Conservation (phyloP, 2,888 invertebrate species). For the Drosophila longiperda region DNA sequence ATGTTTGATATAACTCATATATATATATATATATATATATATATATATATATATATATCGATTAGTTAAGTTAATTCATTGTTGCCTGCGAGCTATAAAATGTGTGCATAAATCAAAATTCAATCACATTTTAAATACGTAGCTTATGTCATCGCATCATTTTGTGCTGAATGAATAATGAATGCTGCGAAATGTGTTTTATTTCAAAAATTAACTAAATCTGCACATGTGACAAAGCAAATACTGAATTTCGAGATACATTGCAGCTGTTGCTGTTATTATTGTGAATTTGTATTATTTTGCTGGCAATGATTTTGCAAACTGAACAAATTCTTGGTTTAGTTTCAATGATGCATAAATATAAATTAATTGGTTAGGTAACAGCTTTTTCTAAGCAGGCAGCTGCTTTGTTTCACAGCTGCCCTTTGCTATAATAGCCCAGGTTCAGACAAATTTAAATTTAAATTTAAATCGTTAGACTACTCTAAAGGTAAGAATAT, state of each 20-base stretch:
- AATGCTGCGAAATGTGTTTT: constrained; percentile 47
- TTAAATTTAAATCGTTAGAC: not conserved
- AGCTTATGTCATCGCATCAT: constrained; percentile 65
- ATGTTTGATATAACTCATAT: constrained; percentile 1
- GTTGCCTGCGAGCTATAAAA: constrained; percentile 2
- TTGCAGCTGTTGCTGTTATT: constrained; percentile 60
- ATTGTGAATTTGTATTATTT: constrained; percentile 30
- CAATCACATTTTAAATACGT: constrained; percentile 56
- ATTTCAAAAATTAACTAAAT: constrained; percentile 56
- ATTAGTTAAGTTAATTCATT: not conserved
- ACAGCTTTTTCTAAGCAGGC: not conserved
- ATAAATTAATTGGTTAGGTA: constrained; percentile 29
- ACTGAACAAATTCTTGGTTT: constrained; percentile 29
- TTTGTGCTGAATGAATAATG: constrained; percentile 41
- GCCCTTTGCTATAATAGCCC: not conserved
- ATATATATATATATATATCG: not conserved
- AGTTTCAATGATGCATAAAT: constrained; percentile 35
- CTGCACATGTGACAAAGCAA: constrained; percentile 51
- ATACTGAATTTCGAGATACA: constrained; percentile 18
- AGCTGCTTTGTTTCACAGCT: not conserved
- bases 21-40: not conserved
- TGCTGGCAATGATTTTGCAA: constrained; percentile 36
- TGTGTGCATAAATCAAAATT: constrained; percentile 28
- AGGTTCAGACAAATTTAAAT: not conserved
- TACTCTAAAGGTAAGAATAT: not conserved